These are phyloP conservation scores for Pterophyllum scalare DNA, from an alignment of 2,113 vertebrate species.

Conservation along the genomic window DNA sequence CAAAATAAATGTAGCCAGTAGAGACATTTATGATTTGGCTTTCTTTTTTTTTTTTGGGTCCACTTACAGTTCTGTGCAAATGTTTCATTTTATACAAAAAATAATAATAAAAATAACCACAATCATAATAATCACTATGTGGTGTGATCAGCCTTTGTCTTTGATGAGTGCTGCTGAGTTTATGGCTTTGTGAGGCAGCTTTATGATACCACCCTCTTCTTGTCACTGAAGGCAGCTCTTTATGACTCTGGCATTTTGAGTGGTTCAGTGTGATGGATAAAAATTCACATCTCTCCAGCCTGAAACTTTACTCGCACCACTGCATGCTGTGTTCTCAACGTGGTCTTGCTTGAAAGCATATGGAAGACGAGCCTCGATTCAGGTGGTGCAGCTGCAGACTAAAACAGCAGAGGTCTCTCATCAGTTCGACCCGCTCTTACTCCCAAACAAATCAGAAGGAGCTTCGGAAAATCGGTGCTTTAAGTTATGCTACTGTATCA, in stretches of 20 bases:
- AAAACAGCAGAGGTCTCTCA: slow-evolving; percentile 62
- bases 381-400: neutral
- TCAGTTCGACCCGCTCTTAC: neutral
- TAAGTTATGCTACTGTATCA: slow-evolving; percentile 3
- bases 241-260: neutral
- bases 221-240: neutral
- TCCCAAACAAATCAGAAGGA: neutral
- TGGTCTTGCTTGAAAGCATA: neutral
- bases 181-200: neutral
- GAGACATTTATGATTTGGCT: neutral
- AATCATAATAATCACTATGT: neutral
- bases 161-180: neutral
- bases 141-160: neutral
- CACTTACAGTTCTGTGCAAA: neutral
- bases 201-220: neutral
- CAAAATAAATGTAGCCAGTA: neutral
- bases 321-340: neutral
- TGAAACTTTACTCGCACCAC: neutral
- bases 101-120: no score
- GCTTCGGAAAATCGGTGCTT: neutral
- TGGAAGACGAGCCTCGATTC: neutral
- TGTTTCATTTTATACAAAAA: neutral
- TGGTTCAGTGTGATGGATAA: neutral
- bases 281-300: neutral
- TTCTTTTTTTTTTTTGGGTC: neutral